Percentiles rank a stretch among this genome's conserved stretches.
Conservation (phyloP, 2,797 vertebrate genomes). For the Aphelocoma californica region DNA sequence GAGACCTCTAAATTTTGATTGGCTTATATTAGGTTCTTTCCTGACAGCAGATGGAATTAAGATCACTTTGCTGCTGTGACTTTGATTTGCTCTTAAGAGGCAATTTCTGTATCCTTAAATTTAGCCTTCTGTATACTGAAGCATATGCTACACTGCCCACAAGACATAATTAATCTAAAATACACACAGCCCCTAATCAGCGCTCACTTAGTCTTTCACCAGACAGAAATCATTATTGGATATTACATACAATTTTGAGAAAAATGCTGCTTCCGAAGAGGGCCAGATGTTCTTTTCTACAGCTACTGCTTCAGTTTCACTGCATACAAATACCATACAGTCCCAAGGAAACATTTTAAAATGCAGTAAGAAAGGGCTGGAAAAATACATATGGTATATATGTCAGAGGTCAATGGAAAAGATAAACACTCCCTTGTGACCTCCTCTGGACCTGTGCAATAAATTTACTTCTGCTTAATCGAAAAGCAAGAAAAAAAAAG, state of each 20-base stretch:
- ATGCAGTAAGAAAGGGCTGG: background rate
- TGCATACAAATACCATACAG: background rate
- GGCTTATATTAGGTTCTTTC: background rate
- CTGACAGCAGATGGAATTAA: constrained; percentile 15
- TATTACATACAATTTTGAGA: constrained; percentile 33
- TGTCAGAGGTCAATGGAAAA: background rate
- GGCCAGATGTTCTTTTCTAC: constrained; percentile 41
- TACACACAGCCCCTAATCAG: constrained; percentile 32
- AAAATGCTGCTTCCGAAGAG: constrained; percentile 37
- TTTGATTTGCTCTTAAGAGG: constrained; percentile 10
- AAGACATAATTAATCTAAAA: constrained; percentile 50
- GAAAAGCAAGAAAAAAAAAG: background rate
- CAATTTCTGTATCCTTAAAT: constrained; percentile 30
- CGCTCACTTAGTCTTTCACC: constrained; percentile 11
- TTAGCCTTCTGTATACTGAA: constrained; percentile 7
- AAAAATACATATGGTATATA: background rate
- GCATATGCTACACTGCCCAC: constrained; percentile 29
- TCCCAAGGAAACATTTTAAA: background rate
- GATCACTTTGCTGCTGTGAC: background rate
- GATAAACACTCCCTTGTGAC: background rate
- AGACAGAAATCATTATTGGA: constrained; percentile 24
- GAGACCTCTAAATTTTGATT: background rate
- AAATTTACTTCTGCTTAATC: background rate
- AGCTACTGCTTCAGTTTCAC: background rate
- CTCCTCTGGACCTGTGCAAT: background rate